Percentiles rank a stretch among this genome's conserved stretches.
These are phyloP conservation scores for Tyrophagus putrescentiae DNA, from an alignment of 1,140 invertebrate genomes.

Conservation along the genomic window DNA sequence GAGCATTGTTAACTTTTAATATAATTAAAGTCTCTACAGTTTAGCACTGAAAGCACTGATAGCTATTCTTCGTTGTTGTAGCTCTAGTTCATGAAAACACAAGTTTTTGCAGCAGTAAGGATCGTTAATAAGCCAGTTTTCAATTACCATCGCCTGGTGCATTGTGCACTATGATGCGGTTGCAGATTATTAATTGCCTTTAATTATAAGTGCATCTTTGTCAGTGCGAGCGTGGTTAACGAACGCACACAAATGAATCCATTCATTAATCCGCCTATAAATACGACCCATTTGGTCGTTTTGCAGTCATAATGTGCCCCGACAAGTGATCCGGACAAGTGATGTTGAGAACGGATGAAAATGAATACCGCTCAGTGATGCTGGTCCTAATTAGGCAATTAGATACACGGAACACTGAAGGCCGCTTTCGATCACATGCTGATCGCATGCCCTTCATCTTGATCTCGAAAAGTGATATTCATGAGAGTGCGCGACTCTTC, in stretches of 20 bases:
- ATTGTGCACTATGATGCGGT: background rate
- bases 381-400: slow-evolving; percentile 10
- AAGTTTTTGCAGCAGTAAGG: no score
- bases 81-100: background rate
- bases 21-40: background rate
- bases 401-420: background rate
- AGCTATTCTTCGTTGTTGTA: background rate
- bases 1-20: slow-evolving; percentile 5
- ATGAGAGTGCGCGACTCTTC: background rate
- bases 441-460: background rate
- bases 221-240: background rate
- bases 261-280: slow-evolving; percentile 9
- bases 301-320: background rate
- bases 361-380: background rate
- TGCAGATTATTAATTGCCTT: background rate
- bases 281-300: background rate
- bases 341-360: background rate
- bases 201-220: background rate
- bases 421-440: background rate
- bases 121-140: slow-evolving; percentile 7
- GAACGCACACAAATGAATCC: background rate
- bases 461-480: background rate
- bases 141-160: slow-evolving; percentile 11
- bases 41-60: background rate
- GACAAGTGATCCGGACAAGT: background rate